A percentile compares a stretch with the other conserved stretches of the same genome.
Conservation (phyloP, 2,113 vertebrate genomes). For the Oenanthe melanoleuca region DNA sequence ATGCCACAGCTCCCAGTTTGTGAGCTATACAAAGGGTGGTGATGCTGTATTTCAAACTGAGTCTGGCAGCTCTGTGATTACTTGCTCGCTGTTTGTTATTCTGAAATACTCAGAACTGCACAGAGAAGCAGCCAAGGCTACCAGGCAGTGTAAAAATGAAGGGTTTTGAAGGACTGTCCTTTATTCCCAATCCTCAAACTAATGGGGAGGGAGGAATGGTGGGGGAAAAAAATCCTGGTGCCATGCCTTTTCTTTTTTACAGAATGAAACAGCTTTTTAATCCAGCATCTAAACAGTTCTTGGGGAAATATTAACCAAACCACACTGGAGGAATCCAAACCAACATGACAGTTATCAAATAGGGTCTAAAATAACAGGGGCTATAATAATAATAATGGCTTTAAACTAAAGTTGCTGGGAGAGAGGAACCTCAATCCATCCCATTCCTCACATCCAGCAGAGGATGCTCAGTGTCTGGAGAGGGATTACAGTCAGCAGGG, state of each 20-base stretch:
- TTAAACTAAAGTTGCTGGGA: background rate
- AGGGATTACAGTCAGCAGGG: background rate
- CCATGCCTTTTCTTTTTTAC: background rate
- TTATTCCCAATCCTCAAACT: background rate
- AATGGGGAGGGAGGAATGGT: background rate
- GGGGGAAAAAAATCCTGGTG: fast-evolving
- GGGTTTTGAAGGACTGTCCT: background rate
- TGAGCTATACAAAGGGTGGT: background rate
- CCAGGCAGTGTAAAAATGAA: background rate
- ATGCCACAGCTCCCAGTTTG: background rate
- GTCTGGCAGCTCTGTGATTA: background rate
- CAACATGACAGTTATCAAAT: background rate
- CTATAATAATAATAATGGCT: background rate
- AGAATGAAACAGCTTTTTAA: background rate
- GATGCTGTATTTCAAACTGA: background rate
- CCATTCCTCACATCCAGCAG: background rate
- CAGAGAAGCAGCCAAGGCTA: background rate
- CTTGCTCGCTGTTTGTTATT: background rate
- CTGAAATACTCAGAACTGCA: background rate
- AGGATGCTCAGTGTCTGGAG: background rate
- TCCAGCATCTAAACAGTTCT: background rate
- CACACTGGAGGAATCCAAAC: background rate
- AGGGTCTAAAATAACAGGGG: background rate
- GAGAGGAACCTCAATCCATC: background rate
- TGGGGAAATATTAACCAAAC: background rate